phyloP scores from a whole-genome alignment of 2,113 vertebrate species.

The Dasyurus viverrinus region DNA sequence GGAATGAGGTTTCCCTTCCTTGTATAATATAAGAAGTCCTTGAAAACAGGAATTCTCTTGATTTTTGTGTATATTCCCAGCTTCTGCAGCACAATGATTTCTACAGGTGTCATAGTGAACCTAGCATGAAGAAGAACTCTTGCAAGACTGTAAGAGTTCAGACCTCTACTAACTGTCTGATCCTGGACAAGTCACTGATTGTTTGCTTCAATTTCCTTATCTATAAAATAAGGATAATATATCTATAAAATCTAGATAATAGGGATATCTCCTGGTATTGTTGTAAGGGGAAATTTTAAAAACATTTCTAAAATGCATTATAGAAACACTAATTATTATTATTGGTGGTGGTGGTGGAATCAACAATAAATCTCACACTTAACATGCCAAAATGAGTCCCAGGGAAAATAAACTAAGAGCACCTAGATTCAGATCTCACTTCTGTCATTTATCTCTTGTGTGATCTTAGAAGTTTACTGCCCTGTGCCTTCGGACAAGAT shows the following conservation, averaged over 20 bases:
- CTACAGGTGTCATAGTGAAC: background rate
- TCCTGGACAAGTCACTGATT: background rate
- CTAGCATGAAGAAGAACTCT: background rate
- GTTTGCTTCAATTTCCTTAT: background rate
- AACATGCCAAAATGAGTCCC: background rate
- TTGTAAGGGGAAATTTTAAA: background rate
- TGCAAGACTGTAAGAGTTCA: background rate
- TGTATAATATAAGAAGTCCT: background rate
- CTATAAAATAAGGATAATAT: background rate
- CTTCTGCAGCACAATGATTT: background rate
- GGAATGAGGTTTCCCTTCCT: background rate
- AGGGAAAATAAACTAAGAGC: background rate
- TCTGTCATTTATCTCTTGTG: accelerated
- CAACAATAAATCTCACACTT: background rate
- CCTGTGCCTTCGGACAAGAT: background rate
- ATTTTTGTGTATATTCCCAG: background rate
- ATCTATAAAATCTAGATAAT: background rate
- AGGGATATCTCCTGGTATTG: background rate
- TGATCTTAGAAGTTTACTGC: background rate
- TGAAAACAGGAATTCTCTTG: background rate
- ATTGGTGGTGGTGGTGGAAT: background rate
- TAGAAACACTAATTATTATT: background rate
- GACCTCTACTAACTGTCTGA: background rate
- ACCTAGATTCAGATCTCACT: background rate
- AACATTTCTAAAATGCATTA: background rate